A percentile compares a stretch with the other conserved stretches of the same genome.
Conservation (phyloP, 2,113 vertebrate genomes). For the Rhadina sibilatrix region DNA sequence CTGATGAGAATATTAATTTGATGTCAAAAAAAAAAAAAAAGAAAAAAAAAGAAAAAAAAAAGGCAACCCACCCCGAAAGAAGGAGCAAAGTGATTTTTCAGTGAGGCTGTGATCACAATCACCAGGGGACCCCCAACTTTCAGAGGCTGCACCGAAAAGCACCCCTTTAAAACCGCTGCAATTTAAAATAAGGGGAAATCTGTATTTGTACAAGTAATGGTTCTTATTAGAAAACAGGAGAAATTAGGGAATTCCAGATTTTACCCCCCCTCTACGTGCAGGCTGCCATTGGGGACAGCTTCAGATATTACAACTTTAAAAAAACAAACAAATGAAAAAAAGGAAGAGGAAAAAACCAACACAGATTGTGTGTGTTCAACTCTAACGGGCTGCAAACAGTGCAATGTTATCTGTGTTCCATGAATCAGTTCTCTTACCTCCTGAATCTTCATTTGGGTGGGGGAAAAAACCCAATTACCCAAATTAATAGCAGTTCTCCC, state of each 20-base stretch:
- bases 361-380: background rate
- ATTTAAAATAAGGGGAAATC: constrained; percentile 2
- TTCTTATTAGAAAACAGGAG: constrained; percentile 31
- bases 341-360: background rate
- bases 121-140: constrained; percentile 18
- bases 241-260: constrained; percentile 47
- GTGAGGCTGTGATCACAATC: constrained; percentile 29
- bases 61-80: background rate
- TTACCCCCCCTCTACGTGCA: background rate
- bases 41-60: background rate
- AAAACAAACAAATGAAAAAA: background rate
- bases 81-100: background rate
- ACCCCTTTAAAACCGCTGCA: background rate
- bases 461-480: background rate
- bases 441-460: background rate
- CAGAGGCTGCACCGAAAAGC: constrained; percentile 13
- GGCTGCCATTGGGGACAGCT: constrained; percentile 37
- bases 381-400: background rate
- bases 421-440: background rate
- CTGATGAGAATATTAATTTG: constrained; percentile 73
- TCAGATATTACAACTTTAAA: constrained; percentile 8
- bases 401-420: background rate
- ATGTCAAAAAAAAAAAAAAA: background rate
- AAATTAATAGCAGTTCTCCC: constrained; percentile 17
- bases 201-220: background rate